Conservation (phyloP, 2,113 vertebrate genomes). For the Pyxicephalus adspersus region DNA sequence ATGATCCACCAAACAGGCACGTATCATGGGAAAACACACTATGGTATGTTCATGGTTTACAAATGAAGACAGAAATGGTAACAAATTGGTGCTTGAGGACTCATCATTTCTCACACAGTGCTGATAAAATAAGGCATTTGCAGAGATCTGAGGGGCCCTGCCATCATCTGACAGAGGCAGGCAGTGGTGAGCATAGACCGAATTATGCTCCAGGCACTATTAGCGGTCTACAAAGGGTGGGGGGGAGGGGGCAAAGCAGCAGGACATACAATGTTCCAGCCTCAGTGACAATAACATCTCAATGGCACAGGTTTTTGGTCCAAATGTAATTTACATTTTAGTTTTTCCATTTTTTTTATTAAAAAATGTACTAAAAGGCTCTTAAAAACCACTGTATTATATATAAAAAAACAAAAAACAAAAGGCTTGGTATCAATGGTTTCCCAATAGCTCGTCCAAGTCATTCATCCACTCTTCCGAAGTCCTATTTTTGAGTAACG, state of each 20-base stretch:
- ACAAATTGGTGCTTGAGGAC: slow-evolving; percentile 18
- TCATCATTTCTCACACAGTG: slow-evolving; percentile 6
- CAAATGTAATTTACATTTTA: slow-evolving; percentile 68
- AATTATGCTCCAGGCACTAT: slow-evolving; percentile 47
- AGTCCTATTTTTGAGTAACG: slow-evolving; percentile 91
- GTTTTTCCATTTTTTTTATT: slow-evolving; percentile 60
- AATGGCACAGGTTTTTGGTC: slow-evolving; percentile 77
- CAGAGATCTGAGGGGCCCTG: slow-evolving; percentile 21
- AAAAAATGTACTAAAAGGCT: slow-evolving; percentile 59
- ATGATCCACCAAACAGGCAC: background rate
- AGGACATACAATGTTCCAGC: slow-evolving; percentile 35
- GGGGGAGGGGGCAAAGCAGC: slow-evolving; percentile 29
- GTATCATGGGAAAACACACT: background rate
- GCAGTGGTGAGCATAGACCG: slow-evolving; percentile 39
- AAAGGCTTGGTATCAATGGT: slow-evolving; percentile 76
- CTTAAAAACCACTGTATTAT: slow-evolving; percentile 48
- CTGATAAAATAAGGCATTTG: slow-evolving; percentile 46
- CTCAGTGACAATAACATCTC: slow-evolving; percentile 48
- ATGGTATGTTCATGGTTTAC: background rate
- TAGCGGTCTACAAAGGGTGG: slow-evolving; percentile 6
- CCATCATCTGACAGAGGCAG: slow-evolving; percentile 20
- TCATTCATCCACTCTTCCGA: slow-evolving; percentile 97
- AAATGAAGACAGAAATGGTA: slow-evolving; percentile 1
- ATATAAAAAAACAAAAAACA: slow-evolving; percentile 60
- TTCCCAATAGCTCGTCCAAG: slow-evolving; percentile 90